Percentiles rank a stretch among this genome's conserved stretches.
phyloP scores from a whole-genome alignment of 2,888 invertebrate genomes.

The Monoplex corrugatus region DNA sequence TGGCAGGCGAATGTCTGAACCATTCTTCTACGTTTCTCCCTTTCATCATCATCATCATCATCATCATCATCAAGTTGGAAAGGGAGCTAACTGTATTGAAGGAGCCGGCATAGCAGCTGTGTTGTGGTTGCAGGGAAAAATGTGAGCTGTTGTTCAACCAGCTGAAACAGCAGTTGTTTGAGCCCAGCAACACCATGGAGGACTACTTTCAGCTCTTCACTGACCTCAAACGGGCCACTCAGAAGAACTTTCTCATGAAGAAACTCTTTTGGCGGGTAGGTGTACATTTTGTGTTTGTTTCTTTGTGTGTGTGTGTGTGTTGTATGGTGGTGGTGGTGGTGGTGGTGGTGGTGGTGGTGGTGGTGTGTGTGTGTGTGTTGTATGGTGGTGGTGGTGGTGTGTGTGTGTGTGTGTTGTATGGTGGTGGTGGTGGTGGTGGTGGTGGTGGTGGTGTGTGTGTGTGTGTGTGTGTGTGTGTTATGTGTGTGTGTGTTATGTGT shows the following conservation, averaged over 20 bases:
- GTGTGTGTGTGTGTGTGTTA: too few species aligned
- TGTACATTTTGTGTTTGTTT: not conserved
- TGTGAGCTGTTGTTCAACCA: constrained; percentile 73
- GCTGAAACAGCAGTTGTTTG: constrained; percentile 75
- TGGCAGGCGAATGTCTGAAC: too few species aligned
- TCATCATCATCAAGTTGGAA: too few species aligned
- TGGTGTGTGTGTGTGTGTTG: not conserved
- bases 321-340: not conserved
- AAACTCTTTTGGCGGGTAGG: constrained; percentile 80
- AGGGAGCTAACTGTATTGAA: too few species aligned
- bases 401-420: too few species aligned
- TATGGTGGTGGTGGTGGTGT: not conserved
- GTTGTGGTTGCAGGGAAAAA: constrained; percentile 73
- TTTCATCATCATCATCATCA: too few species aligned
- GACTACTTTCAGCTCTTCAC: constrained; percentile 70
- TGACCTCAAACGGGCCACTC: constrained; percentile 76
- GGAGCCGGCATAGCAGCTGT: too few species aligned
- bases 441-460: not conserved
- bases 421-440: not conserved
- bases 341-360: not conserved
- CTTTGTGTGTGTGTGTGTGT: not conserved
- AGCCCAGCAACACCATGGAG: constrained; percentile 73
- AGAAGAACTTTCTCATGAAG: constrained; percentile 77
- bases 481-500: too few species aligned
- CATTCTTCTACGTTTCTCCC: too few species aligned